phyloP scores from a whole-genome alignment of 2,113 vertebrate genomes.

The Malurus elegans region DNA sequence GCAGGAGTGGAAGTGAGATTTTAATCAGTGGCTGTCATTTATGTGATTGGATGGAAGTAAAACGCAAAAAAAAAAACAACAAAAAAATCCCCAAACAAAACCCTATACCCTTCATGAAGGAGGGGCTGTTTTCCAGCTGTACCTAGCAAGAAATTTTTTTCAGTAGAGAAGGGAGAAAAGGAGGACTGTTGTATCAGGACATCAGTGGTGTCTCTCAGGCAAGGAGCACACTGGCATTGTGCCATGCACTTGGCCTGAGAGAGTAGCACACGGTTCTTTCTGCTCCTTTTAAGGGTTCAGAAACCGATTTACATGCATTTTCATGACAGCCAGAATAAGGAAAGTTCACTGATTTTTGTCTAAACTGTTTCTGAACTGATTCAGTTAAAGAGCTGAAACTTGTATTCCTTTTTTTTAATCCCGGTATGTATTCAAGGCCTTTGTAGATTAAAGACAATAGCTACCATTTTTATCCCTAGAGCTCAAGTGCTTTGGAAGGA shows the following conservation, averaged over 20 bases:
- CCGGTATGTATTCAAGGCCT: not conserved
- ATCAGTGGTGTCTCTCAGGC: too few relatives aligned
- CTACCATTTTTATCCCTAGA: not conserved
- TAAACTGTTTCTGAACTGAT: not conserved
- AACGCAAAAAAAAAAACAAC: not conserved
- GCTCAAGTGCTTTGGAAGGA: not conserved
- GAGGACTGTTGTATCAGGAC: not conserved
- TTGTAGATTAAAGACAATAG: not conserved
- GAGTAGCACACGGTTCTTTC: not conserved
- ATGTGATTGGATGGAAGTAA: not conserved
- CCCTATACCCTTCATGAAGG: not conserved
- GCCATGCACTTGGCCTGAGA: rapidly evolving
- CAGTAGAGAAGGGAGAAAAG: not conserved
- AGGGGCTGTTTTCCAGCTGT: not conserved
- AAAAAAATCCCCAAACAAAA: not conserved
- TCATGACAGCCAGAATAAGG: not conserved
- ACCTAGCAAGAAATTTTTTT: not conserved
- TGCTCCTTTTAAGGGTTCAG: not conserved
- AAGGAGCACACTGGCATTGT: not conserved
- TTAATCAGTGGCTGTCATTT: not conserved
- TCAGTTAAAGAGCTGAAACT: not conserved
- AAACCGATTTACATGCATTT: not conserved
- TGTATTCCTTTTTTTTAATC: not conserved
- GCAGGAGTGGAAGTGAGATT: not conserved
- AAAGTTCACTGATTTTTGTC: not conserved